Conservation (phyloP, 2,888 invertebrate genomes). For the Phengaris alcon region DNA sequence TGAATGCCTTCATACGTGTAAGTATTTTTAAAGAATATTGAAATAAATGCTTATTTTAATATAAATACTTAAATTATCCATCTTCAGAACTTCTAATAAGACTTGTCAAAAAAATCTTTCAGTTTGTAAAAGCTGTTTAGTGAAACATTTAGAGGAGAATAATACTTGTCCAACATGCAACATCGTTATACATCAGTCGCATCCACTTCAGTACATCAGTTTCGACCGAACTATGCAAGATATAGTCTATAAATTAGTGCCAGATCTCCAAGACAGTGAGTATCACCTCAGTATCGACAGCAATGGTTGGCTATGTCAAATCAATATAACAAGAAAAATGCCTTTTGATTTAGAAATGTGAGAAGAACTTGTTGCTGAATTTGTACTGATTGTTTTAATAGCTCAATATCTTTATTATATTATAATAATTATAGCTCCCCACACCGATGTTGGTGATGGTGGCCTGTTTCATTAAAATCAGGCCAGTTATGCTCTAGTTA, state of each 20-base stretch:
- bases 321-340: conserved; percentile 24
- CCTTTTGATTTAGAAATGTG: not conserved
- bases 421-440: no score
- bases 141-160: conserved; percentile 98
- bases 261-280: conserved; percentile 95
- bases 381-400: not conserved
- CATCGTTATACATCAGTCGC: conserved; percentile 98
- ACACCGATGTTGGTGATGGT: no score
- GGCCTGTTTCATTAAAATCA: no score
- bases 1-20: conserved; percentile 98
- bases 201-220: conserved; percentile 98
- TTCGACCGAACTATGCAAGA: conserved; percentile 99
- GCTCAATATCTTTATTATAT: no score
- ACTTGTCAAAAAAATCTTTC: conserved; percentile 43
- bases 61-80: not conserved
- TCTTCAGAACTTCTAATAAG: not conserved
- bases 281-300: conserved; percentile 36
- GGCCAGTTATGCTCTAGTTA: no score
- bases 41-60: not conserved
- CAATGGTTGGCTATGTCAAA: not conserved
- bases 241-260: conserved; percentile 99
- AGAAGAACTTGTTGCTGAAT: not conserved
- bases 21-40: conserved; percentile 54
- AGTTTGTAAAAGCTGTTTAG: conserved; percentile 99
- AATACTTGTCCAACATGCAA: conserved; percentile 99